Evolutionary conservation across 2,797 vertebrate genomes (phyloP), one percentile per base, ranked within the genome.

Genomic region (Myotis pilosus): DNA sequence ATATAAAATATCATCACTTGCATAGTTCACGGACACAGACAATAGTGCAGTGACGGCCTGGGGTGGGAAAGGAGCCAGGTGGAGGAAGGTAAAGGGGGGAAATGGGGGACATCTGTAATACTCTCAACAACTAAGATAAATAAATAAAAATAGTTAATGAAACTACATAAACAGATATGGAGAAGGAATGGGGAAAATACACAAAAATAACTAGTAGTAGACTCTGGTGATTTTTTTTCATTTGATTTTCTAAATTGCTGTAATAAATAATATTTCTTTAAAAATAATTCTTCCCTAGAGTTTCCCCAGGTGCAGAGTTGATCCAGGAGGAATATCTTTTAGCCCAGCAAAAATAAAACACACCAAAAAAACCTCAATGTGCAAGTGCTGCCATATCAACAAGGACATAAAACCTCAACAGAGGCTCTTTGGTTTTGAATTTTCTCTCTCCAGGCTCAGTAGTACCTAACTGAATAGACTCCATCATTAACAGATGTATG

Each of bases 391-490:
- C 38, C 53, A 10, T 85, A 89, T 74, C 62, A 85, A 78, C 74
- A 94, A 87, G 33, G 41, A 87, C 22, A 81, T 9, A 82, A 95
- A 86, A 86, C 22, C 30, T 87, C 30, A 94, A 94, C 2, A 71
- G 11, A 88, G n/a, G 64, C 16, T 87, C 75, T 96, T 30, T 55
- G 57, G 38, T 57, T 94, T 85, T 86, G 25, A 87, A 17, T 80
- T 75, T 92, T 92, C 44, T 91, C 33, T 83, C 38, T 91, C 60
- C 55, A 47, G 44, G 17, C 25, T 92, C 64, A 91, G 23, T 30
- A 94, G 41, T 33, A 69, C 13, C 87, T 87, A 93, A 94, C 53
- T 53, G 10, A 94, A 95, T n/a, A 87, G 25, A 85, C 8, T 66
- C 12, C 68, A 80, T 72, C 44, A 92, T 51, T 51, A 87, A 74